phyloP scores from a whole-genome alignment of 64 coral and sea anemone genomes.

The Porites lutea region DNA sequence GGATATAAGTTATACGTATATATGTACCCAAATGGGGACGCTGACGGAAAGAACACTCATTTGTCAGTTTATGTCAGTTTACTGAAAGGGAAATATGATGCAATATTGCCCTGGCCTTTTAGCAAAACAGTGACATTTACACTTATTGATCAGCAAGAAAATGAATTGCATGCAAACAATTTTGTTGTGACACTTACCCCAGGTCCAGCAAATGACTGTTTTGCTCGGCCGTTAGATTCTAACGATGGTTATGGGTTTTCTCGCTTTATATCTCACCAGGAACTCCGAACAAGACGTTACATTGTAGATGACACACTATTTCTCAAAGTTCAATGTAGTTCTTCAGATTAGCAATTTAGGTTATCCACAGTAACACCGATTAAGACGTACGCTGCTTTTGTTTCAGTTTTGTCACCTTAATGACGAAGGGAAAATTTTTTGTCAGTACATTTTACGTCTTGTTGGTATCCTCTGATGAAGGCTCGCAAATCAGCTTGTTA shows the following conservation, averaged over 20 bases:
- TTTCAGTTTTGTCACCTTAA: too few relatives aligned
- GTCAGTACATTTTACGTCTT: too few relatives aligned
- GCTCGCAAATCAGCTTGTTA: too few relatives aligned
- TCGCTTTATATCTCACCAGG: not conserved
- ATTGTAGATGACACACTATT: not conserved
- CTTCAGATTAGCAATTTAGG: not conserved
- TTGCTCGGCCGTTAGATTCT: not conserved
- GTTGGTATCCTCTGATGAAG: too few relatives aligned
- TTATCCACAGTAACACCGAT: too few relatives aligned
- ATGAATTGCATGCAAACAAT: not conserved
- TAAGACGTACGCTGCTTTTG: too few relatives aligned
- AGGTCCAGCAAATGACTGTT: not conserved
- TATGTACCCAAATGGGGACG: conserved; percentile 9
- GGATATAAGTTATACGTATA: not conserved
- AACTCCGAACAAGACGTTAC: not conserved
- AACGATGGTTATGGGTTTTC: not conserved
- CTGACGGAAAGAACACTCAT: conserved; percentile 4
- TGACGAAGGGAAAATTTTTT: too few relatives aligned
- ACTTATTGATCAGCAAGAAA: not conserved
- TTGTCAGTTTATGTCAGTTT: not conserved
- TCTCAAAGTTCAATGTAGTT: not conserved
- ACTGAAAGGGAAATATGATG: conserved; percentile 24
- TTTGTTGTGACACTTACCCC: not conserved
- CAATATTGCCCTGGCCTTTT: conserved; percentile 46
- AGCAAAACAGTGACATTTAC: not conserved